Conservation (phyloP, 2,113 vertebrate genomes). For the Calyptommatus sinebrachiatus region DNA sequence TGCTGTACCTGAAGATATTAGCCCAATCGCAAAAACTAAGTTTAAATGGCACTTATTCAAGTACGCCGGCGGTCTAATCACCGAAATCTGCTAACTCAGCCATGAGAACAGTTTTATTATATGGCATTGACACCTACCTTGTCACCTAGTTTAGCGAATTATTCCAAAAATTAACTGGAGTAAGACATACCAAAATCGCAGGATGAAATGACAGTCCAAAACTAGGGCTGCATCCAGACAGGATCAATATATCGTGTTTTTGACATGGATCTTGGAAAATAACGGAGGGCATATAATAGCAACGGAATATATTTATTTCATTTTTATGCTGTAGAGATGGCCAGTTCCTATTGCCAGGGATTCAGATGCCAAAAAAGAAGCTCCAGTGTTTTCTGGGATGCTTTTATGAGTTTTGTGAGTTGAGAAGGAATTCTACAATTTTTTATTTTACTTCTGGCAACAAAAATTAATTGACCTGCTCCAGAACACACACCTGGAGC, state of each 20-base stretch:
- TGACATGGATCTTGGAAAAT: background rate
- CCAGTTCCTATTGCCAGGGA: background rate
- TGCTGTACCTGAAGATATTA: background rate
- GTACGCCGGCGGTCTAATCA: background rate
- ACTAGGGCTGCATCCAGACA: too few species aligned
- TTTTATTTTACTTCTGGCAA: background rate
- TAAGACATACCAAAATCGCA: background rate
- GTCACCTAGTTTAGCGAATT: background rate
- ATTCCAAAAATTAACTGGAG: background rate
- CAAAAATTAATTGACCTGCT: background rate
- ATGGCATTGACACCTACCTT: background rate
- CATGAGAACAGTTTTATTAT: background rate
- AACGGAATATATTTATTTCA: background rate
- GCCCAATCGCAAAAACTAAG: background rate
- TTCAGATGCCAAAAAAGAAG: background rate
- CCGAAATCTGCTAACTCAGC: background rate
- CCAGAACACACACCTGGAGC: fast-evolving
- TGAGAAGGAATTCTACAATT: conserved; percentile 3
- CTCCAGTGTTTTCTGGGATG: background rate
- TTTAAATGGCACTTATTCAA: background rate
- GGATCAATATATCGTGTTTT: background rate
- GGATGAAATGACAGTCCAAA: too few species aligned
- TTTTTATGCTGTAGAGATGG: background rate
- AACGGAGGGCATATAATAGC: background rate
- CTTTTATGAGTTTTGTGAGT: background rate